Evolutionary conservation across 2,113 vertebrate species (phyloP), one percentile per base, ranked within the genome.

Genomic region (Rhinoderma darwinii): DNA sequence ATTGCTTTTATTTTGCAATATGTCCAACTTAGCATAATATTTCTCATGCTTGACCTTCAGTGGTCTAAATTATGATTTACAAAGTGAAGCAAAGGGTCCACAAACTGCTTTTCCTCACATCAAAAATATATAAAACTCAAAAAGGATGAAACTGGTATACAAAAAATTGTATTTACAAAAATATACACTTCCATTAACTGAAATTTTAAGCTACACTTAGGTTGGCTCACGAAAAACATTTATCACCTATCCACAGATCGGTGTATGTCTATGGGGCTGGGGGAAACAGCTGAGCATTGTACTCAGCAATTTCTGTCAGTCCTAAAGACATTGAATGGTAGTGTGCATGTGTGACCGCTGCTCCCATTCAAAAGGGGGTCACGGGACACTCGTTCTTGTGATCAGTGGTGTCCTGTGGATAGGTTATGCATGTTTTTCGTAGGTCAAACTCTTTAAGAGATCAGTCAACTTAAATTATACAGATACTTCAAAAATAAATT

Each of bases 1-100:
- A 9, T 44, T 50, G 44, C 32, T 17, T 83, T 83, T 73, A 73
- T 73, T 83, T 54, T 37, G 44, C 32, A 37, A 82, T 22, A 56
- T 18, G 14, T 18, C 43, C 81, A 68, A 35, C 30, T 22, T 27
- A 35, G 39, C 17, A 25, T 70, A 50, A 47, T 14, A 68, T 72
- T 50, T 35, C 22, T 47, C 30, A 83, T 47, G 43, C 44, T 66
- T 82, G 56, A 44, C 25, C 25, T 27, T 54, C 1, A 56, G 12
- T 56, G 20, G 11, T 81, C 10, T n/a, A 41, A 41, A 41, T 39
- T 75, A 75, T 14, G 1, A 75, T 75, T n/a, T 47, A 44, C 73
- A 43, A 30, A 76, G 7, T 27, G 43, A 43, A 74, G 11, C 11
- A 2, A 68, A 27, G 27, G 8, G 4, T 32, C 30, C 22, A 8